A percentile compares a stretch with the other conserved stretches of the same genome.
Conservation (phyloP, 2,888 invertebrate genomes). For the Tipula helvola region DNA sequence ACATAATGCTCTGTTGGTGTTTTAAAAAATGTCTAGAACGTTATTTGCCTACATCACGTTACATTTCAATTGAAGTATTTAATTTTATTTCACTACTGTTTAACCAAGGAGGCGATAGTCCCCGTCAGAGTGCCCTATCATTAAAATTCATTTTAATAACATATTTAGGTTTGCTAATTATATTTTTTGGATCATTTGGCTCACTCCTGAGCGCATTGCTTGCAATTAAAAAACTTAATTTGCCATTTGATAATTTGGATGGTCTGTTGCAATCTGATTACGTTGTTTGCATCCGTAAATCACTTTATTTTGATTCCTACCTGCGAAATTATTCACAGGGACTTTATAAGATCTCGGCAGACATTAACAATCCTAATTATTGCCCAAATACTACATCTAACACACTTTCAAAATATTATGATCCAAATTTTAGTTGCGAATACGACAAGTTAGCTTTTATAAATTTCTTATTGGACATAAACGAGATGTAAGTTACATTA, state of each 20-base stretch:
- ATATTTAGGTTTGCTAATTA: not conserved
- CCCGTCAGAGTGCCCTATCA: not conserved
- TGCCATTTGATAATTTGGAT: not conserved
- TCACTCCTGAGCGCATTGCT: not conserved
- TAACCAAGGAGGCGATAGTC: not conserved
- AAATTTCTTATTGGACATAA: no score
- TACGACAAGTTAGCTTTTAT: no score
- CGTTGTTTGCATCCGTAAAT: no score
- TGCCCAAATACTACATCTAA: no score
- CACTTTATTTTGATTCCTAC: no score
- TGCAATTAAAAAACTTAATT: not conserved
- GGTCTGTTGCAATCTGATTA: no score
- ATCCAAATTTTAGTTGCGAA: no score
- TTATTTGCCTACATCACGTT: not conserved
- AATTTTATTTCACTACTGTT: not conserved
- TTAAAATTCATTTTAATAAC: not conserved
- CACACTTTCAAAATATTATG: no score
- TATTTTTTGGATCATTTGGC: not conserved
- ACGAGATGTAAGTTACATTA: no score
- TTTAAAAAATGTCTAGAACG: not conserved
- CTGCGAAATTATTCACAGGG: no score
- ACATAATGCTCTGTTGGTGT: not conserved
- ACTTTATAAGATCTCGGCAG: no score
- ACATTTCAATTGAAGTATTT: not conserved
- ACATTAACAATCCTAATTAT: no score